These are phyloP conservation scores for Musca domestica DNA, from an alignment of 1,140 invertebrate species.

Conservation along the genomic window DNA sequence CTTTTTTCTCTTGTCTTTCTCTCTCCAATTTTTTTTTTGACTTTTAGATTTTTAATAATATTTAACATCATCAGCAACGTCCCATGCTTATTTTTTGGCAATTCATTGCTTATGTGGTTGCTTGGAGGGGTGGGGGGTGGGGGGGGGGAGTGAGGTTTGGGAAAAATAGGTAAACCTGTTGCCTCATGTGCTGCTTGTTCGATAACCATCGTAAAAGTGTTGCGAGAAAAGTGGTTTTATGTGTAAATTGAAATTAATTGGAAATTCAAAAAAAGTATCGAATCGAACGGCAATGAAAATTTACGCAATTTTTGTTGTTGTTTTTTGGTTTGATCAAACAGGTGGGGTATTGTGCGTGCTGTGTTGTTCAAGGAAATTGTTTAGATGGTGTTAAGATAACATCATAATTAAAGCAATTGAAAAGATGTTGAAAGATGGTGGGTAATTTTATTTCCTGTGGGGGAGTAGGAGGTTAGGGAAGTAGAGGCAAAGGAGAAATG, in stretches of 20 bases:
- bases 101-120: conserved; percentile 1
- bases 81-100: conserved; percentile 11
- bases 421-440: too few relatives aligned
- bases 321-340: background rate
- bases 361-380: background rate
- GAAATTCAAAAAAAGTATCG: background rate
- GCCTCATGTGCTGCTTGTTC: too few relatives aligned
- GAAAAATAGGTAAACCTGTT: too few relatives aligned
- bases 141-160: too few relatives aligned
- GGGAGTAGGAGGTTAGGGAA: too few relatives aligned
- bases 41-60: conserved; percentile 5
- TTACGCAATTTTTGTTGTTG: conserved; percentile 10
- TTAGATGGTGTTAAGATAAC: too few relatives aligned
- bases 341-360: background rate
- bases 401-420: too few relatives aligned
- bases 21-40: background rate
- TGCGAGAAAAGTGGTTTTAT: conserved; percentile 14
- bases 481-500: too few relatives aligned
- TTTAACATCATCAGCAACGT: background rate
- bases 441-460: too few relatives aligned
- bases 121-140: background rate
- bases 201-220: too few relatives aligned
- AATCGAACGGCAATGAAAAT: background rate
- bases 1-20: background rate
- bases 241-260: conserved; percentile 21